Conservation (phyloP, 2,797 vertebrate species). For the Lacerta viridis region DNA sequence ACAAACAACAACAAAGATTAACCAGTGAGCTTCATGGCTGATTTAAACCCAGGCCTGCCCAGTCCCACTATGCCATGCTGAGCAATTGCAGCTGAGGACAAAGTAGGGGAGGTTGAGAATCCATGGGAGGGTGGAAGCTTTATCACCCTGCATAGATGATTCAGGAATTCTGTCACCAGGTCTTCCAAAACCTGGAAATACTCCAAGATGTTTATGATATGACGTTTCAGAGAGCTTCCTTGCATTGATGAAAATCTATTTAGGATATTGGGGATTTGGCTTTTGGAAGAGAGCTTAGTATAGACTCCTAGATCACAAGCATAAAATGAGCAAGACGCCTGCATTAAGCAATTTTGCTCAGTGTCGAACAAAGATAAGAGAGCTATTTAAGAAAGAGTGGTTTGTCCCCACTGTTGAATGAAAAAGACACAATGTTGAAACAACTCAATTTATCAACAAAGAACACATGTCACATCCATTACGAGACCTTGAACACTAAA, state of each 20-base stretch:
- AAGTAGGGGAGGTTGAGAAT: background rate
- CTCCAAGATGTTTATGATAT: background rate
- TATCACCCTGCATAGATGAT: background rate
- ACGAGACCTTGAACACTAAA: background rate
- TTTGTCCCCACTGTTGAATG: background rate
- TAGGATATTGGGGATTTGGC: background rate
- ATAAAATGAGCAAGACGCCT: background rate
- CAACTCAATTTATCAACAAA: background rate
- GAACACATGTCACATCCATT: conserved; percentile 28
- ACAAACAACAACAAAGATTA: background rate
- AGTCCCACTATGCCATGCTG: background rate
- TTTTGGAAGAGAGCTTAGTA: background rate
- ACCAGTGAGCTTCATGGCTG: background rate
- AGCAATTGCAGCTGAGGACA: background rate
- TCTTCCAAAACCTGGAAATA: background rate
- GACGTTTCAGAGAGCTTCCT: background rate
- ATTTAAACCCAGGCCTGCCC: background rate
- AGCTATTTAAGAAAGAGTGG: background rate
- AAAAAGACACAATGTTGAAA: background rate
- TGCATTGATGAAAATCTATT: background rate
- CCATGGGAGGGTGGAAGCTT: background rate
- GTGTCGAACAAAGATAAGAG: background rate
- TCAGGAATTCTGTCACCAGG: background rate
- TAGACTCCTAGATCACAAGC: background rate
- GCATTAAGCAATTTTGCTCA: rapidly evolving